These are phyloP conservation scores for Andricus grossulariae DNA, from an alignment of 1,140 invertebrate genomes.

Conservation along the genomic window DNA sequence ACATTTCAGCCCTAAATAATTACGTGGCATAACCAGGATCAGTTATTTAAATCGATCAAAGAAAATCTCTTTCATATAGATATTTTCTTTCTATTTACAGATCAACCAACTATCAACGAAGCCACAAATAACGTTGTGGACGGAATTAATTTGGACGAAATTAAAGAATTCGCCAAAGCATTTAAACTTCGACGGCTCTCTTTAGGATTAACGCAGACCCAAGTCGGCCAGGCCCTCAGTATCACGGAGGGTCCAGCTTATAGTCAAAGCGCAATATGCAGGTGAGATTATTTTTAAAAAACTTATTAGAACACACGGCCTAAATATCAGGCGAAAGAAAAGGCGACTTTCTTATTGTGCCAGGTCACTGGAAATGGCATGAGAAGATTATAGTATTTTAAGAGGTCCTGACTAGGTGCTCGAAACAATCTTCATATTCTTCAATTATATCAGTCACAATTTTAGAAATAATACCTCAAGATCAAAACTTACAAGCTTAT, in stretches of 20 bases:
- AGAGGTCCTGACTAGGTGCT: too few species aligned
- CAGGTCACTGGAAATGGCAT: slow-evolving; percentile 73
- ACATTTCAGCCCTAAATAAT: too few species aligned
- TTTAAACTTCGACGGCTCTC: slow-evolving; percentile 96
- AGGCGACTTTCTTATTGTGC: slow-evolving; percentile 57
- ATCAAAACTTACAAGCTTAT: too few species aligned
- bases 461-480: too few species aligned
- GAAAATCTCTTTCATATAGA: too few species aligned
- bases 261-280: slow-evolving; percentile 99
- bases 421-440: too few species aligned
- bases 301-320: background rate
- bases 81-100: slow-evolving; percentile 72
- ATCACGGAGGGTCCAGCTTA: slow-evolving; percentile 98
- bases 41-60: too few species aligned
- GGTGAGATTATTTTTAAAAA: slow-evolving; percentile 81
- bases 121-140: slow-evolving; percentile 95
- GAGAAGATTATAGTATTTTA: slow-evolving; percentile 44
- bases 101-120: slow-evolving; percentile 94
- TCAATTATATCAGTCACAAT: too few species aligned
- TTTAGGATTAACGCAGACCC: slow-evolving; percentile 96
- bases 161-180: slow-evolving; percentile 98
- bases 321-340: slow-evolving; percentile 45
- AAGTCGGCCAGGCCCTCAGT: slow-evolving; percentile 95
- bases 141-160: slow-evolving; percentile 97
- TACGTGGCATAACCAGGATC: too few species aligned